Evolutionary conservation across 2,888 invertebrate genomes (phyloP).

Genomic region (Zelleria hepariella): DNA sequence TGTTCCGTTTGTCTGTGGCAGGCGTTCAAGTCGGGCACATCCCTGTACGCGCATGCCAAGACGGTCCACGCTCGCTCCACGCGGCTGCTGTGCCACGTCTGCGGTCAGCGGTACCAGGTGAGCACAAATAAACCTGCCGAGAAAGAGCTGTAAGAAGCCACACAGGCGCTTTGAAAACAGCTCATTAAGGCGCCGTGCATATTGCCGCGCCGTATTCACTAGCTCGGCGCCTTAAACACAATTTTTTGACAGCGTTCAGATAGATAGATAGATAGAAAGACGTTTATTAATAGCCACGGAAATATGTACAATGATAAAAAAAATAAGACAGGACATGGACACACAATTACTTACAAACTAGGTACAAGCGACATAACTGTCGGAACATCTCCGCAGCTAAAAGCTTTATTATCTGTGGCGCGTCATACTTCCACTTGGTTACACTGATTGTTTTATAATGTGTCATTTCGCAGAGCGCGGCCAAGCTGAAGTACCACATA

Average conservation of each 20-base stretch:
- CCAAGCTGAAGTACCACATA: constrained; percentile 59
- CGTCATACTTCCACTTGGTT: too few relatives aligned
- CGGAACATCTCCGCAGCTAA: too few relatives aligned
- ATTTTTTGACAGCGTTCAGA: too few relatives aligned
- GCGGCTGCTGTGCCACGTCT: constrained; percentile 55
- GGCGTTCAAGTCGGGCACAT: constrained; percentile 64
- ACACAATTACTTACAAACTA: too few relatives aligned
- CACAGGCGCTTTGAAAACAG: too few relatives aligned
- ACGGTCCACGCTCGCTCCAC: constrained; percentile 51
- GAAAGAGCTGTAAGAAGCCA: not conserved
- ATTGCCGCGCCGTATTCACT: not conserved
- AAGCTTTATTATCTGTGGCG: too few relatives aligned
- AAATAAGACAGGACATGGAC: too few relatives aligned
- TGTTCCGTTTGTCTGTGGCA: constrained; percentile 18
- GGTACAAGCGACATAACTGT: too few relatives aligned
- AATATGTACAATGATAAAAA: too few relatives aligned
- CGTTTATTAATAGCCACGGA: too few relatives aligned
- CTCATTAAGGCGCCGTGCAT: not conserved
- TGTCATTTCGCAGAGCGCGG: constrained; percentile 36
- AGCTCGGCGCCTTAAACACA: not conserved
- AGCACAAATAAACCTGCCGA: not conserved
- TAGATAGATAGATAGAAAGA: too few relatives aligned
- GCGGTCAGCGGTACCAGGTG: constrained; percentile 62
- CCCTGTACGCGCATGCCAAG: constrained; percentile 54
- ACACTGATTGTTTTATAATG: too few relatives aligned